phyloP scores from a whole-genome alignment of 2,797 vertebrate species.

The Muraenolepis orangiensis region DNA sequence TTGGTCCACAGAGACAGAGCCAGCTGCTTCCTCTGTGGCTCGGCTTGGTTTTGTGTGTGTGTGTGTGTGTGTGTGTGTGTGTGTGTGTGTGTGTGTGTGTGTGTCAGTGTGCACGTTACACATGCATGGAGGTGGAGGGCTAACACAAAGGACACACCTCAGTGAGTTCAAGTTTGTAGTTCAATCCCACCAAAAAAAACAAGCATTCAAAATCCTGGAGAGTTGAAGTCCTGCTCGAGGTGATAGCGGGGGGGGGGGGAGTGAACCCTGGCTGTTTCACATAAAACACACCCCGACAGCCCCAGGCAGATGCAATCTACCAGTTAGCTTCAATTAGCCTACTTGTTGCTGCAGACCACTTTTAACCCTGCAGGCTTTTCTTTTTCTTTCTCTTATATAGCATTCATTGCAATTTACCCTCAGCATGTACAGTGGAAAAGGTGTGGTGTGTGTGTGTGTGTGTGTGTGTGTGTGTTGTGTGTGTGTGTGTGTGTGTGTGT shows the following conservation, averaged over 20 bases:
- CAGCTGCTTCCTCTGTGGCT: too few relatives aligned
- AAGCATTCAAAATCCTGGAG: neutral
- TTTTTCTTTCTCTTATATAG: neutral
- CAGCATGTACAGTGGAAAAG: neutral
- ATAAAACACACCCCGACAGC: neutral
- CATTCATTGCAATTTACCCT: neutral
- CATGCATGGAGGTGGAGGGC: neutral
- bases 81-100: constrained; percentile 3
- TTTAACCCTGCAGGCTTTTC: neutral
- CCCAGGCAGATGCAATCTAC: neutral
- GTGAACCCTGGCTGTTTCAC: neutral
- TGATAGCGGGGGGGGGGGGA: neutral
- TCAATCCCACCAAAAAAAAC: neutral
- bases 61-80: neutral
- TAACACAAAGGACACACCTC: neutral
- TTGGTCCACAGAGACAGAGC: too few relatives aligned
- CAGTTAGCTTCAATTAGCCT: neutral
- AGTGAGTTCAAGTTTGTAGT: neutral
- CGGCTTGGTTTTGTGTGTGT: too few relatives aligned
- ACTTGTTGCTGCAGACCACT: neutral
- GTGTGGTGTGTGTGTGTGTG: neutral
- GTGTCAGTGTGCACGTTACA: constrained; percentile 15
- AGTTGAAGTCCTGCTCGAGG: neutral
- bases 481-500: too few relatives aligned
- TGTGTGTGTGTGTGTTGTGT: too few relatives aligned